phyloP scores from a whole-genome alignment of 2,113 vertebrate genomes.

The Myocastor coypus region DNA sequence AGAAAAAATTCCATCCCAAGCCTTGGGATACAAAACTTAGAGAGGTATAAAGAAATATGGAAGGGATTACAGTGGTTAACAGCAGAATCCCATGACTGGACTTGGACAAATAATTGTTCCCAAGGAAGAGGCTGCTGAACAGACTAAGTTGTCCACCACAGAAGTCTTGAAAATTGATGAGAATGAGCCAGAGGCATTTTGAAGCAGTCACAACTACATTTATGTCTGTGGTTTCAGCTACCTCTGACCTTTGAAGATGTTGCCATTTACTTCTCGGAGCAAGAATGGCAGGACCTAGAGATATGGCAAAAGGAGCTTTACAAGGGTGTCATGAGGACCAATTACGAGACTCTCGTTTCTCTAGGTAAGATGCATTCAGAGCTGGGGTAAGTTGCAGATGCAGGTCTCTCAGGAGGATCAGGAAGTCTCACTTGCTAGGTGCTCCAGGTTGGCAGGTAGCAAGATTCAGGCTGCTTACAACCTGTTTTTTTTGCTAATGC shows the following conservation, averaged over 20 bases:
- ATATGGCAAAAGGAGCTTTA: conserved; percentile 77
- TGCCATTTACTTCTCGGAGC: conserved; percentile 76
- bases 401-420: neutral
- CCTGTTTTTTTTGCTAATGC: neutral
- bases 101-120: neutral
- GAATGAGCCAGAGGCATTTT: neutral
- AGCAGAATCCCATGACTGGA: neutral
- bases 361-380: conserved; percentile 71
- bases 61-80: neutral
- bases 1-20: neutral
- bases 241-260: conserved; percentile 79
- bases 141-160: neutral
- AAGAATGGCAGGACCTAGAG: conserved; percentile 73
- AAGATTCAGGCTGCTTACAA: neutral
- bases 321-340: conserved; percentile 73
- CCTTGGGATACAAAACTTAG: neutral
- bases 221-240: conserved; percentile 56
- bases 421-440: neutral
- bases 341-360: conserved; percentile 72
- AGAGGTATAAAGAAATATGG: neutral
- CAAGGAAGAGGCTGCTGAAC: neutral
- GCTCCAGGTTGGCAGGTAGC: neutral
- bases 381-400: neutral
- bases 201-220: neutral
- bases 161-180: neutral